phyloP scores from a whole-genome alignment of 2,113 vertebrate genomes.

The Etheostoma spectabile region DNA sequence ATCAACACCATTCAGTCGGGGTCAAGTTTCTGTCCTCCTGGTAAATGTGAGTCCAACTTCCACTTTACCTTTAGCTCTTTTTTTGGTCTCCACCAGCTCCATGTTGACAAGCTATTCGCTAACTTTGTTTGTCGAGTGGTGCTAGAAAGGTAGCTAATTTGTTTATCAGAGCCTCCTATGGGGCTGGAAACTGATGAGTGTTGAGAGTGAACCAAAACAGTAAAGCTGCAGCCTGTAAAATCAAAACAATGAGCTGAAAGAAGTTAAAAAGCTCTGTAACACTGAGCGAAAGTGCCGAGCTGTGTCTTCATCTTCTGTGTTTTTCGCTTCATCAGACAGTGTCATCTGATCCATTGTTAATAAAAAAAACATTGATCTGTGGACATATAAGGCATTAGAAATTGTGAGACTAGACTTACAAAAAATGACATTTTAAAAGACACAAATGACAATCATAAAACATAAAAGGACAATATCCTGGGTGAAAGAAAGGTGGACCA shows the following conservation, averaged over 20 bases:
- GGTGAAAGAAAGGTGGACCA: not conserved
- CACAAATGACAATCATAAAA: not conserved
- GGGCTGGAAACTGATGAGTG: too few relatives aligned
- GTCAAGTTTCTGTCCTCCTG: not conserved
- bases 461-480: not conserved
- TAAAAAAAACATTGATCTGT: too few relatives aligned
- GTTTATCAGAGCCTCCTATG: too few relatives aligned
- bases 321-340: too few relatives aligned
- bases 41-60: not conserved
- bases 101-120: not conserved
- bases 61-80: not conserved
- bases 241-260: too few relatives aligned
- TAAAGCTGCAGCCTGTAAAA: too few relatives aligned
- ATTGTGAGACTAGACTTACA: not conserved
- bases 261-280: too few relatives aligned
- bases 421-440: not conserved
- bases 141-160: not conserved
- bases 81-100: too few relatives aligned
- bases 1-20: not conserved
- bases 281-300: too few relatives aligned
- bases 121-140: not conserved
- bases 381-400: not conserved
- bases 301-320: too few relatives aligned
- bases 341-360: too few relatives aligned
- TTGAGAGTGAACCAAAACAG: too few relatives aligned